Evolutionary conservation across 2,113 vertebrate genomes (phyloP), one percentile per base, ranked within the genome.

Genomic region (Cyprinodon variegatus): DNA sequence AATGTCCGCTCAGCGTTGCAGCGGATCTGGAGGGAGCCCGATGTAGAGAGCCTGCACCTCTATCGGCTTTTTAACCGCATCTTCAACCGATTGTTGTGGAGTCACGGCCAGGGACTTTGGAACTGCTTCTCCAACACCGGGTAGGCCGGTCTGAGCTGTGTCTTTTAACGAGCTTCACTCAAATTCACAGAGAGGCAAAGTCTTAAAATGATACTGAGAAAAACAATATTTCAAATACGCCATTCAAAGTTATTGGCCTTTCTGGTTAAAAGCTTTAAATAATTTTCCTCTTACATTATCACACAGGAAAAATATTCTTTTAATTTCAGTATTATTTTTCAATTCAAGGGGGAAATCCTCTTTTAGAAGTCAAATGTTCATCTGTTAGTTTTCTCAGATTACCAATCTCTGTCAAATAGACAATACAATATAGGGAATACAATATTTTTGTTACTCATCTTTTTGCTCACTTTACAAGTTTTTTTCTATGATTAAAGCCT

Each of bases 1-100:
- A 97, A 95, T 61, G 82, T 98, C 40, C 96, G 95, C 65, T 92
- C 95, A 2, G 90, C 95, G 73, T 93, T 99, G n/a, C 97, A 97
- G 87, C 93, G 90, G 3, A 96, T 99, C 90, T 99, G 98, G 98
- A 96, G 90, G 87, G 96, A 96, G 83, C 91, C 95, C 0, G 97
- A 98, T 22, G 92, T 97, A 0, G 98, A 99, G 15, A 96, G 94
- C 85, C 93, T 99, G 84, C 96, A 95, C 76, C 92, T 99, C 14
- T 97, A 96, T 84, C 94, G 96, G 43, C 95, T 98, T 84, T 97
- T 98, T 88, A 97, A 96, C 87, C 96, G 96, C 0, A 94, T 99
- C 45, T 99, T 99, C 88, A 98, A 95, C 91, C 95, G 96, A 61
- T 91, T 99, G 62, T 96, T 99, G 10, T 99, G 98, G 97, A 98